A percentile compares a stretch with the other conserved stretches of the same genome.
phyloP scores from a whole-genome alignment of 1,140 invertebrate genomes.

The Goniozus legneri region DNA sequence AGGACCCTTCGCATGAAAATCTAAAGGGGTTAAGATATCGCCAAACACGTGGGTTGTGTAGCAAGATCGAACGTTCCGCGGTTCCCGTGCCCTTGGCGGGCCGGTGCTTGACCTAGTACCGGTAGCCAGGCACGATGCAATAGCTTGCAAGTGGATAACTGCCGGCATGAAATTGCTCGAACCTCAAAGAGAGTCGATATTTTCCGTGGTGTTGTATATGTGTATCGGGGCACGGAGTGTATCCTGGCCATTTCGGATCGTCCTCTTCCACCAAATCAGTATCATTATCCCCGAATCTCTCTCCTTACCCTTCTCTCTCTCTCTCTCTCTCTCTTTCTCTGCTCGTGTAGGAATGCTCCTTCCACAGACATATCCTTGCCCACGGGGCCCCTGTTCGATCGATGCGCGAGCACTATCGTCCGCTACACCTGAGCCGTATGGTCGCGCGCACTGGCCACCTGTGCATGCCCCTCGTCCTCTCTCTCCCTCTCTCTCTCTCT shows the following conservation, averaged over 20 bases:
- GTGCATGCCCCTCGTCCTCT: background rate
- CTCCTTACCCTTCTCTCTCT: background rate
- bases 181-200: background rate
- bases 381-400: background rate
- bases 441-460: too few relatives aligned
- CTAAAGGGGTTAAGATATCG: too few relatives aligned
- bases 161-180: background rate
- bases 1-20: too few relatives aligned
- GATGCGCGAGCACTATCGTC: too few relatives aligned
- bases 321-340: background rate
- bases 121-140: background rate
- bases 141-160: background rate
- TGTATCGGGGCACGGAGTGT: too few relatives aligned
- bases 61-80: too few relatives aligned
- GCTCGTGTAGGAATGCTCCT: background rate
- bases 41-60: too few relatives aligned
- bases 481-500: background rate
- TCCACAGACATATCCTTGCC: background rate
- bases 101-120: background rate
- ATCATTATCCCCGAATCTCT: background rate
- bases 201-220: background rate
- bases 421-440: too few relatives aligned
- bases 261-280: too few relatives aligned
- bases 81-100: conserved; percentile 3
- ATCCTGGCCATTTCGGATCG: too few relatives aligned